These are phyloP conservation scores for Sebastes oblongus DNA, from an alignment of 2,797 vertebrate species.

Conservation along the genomic window DNA sequence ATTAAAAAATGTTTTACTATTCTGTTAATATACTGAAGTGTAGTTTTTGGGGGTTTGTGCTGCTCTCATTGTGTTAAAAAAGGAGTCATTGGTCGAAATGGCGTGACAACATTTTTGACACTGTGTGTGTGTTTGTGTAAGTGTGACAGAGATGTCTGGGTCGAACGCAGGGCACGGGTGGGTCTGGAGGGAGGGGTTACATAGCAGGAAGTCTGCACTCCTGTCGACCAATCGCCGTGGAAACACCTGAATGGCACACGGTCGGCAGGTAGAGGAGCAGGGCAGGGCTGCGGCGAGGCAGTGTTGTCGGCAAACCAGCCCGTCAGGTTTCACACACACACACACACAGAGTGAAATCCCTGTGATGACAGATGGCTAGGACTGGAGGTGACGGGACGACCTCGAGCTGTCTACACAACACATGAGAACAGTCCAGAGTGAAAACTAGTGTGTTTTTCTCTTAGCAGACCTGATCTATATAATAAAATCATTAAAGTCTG, in stretches of 20 bases:
- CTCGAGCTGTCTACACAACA: constrained; percentile 41
- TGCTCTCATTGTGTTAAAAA: constrained; percentile 1
- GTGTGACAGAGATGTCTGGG: constrained; percentile 36
- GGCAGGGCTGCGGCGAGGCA: constrained; percentile 33
- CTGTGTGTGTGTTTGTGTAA: constrained; percentile 19
- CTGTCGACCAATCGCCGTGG: constrained; percentile 39
- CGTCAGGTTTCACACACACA: constrained; percentile 71
- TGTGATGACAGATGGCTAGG: constrained; percentile 61
- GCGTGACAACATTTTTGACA: constrained; percentile 14
- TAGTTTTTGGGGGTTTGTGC: not conserved
- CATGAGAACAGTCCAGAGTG: constrained; percentile 6
- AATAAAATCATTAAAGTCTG: constrained; percentile 53
- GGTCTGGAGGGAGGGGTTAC: not conserved
- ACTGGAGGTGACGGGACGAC: constrained; percentile 54
- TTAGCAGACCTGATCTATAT: constrained; percentile 3
- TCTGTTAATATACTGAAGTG: not conserved
- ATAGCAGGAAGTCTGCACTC: constrained; percentile 26
- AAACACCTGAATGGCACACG: constrained; percentile 36
- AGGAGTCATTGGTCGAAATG: not conserved
- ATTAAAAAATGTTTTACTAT: not conserved
- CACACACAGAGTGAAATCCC: constrained; percentile 50
- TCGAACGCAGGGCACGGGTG: constrained; percentile 21
- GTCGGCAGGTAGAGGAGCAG: constrained; percentile 48
- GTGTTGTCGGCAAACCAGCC: constrained; percentile 72
- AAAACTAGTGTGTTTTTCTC: not conserved